Evolutionary conservation across 1,140 invertebrate genomes (phyloP), one percentile per base, ranked within the genome.

Genomic region (Fragariocoptes setiger): DNA sequence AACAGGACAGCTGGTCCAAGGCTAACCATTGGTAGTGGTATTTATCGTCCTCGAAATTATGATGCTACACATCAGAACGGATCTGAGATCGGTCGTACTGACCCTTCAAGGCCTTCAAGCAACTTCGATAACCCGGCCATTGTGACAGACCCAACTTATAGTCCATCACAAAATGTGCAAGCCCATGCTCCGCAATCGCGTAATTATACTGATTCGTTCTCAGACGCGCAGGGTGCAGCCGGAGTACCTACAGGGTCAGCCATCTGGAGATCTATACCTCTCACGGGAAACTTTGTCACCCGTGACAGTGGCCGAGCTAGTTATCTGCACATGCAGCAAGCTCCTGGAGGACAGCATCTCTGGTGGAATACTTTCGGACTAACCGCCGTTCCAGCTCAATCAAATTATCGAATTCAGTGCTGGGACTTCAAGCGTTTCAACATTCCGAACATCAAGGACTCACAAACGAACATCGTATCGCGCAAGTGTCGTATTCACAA

Each of bases 401-500:
- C 25, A 31, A 31, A 41, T 16, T 42, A 17, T 41, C n/a, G 42
- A 3, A 38, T 42, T 21, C 42, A 42, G n/a, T 42, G 42, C 20
- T 42, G 37, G 37, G 19, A 42, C 16, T 31, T 31, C 25, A 8
- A 8, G 25, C 16, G 17, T 3, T 16, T 14, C 15, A 16, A 18
- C 12, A 19, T 42, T 14, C 42, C 42, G 1, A 20, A 42, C 22
- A n/a, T 42, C 12, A 42, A 42, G 36, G 42, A 42, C 65, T 48
- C 56, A 66, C 8, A 31, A 38, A 68, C 69, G 45, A 80, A 80
- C 54, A 56, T 82, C 31, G 69, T 82, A 5, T 75, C 79, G 3
- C 61, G 63, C 22, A 67, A 74, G 52, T 79, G 76, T 54, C 75
- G 71, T 53, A 74, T 83, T 36, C 74, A 78, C 50, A 82, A 79